Evolutionary conservation across 2,888 invertebrate genomes (phyloP), one percentile per base, ranked within the genome.

Genomic region (Corbicula japonica): DNA sequence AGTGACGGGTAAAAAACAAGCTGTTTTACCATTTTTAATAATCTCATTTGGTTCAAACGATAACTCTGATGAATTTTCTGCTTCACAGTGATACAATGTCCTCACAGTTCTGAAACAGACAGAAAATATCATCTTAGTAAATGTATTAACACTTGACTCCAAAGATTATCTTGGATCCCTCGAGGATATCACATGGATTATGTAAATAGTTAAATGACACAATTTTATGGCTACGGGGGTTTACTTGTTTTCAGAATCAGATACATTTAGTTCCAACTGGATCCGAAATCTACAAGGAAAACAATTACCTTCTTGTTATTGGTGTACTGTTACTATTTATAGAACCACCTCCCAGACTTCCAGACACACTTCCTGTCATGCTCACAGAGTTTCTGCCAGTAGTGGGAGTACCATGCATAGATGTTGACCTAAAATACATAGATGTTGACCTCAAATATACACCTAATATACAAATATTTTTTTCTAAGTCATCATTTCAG

Each of bases 41-140:
- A 99, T 98, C 95, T 98, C 97, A 95, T 99, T 99, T 84, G 99
- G 98, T 95, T 98, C 98, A 95, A 99, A 99, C 34, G 98, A 98
- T 87, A 99, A 95, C 95, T 99, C 99, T 84, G 98, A 97, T 92
- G 98, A 98, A 94, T 98, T 97, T 94, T 98, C 99, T 70, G 98
- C 99, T 87, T 98, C 95, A 93, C 99, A 99, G 65, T 98, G 97
- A 94, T 98, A 99, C 87, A 99, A 95, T 66, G 99, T 99, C 91
- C 98, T 95, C 81, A 98, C 99, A 69, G 86, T 86, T 68, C 90
- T 88, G 77, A 21, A 86, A 85, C 8, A 34, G 48, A 32, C 23
- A 23, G 18, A 70, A 41, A 1, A 61, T 35, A 41, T 32, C 5
- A 46, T 48, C 41, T 4, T 4, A 54, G 2, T 35, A 66, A 28